Base-by-base conservation (phyloP, 2,888 invertebrate species). In the Gymnocheta viridis region DNA sequence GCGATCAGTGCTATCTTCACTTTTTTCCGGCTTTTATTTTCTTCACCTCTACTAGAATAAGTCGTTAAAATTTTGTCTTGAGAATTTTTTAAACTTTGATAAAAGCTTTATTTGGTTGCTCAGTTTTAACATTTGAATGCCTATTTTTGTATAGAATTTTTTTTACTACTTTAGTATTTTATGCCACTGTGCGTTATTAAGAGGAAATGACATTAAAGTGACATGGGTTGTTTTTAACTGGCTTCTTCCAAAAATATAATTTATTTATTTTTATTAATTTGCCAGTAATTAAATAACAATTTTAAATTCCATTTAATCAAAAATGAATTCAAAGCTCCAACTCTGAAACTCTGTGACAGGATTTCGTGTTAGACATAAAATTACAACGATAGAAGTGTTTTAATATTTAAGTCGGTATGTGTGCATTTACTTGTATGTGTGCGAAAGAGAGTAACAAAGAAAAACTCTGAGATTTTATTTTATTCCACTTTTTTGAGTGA, bases 221-320 rank as follows among this genome's bases (percentile, higher is more conserved):
- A n/a, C n/a, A 54, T 7, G 29, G 29, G n/a, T 54, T 14, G 24
- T 27, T 24, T 54, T 54, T 24, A 4, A n/a, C n/a, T n/a, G n/a
- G 17, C 9, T 1, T 1, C 14, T 44, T 47, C 5, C 1, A 5
- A 14, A 17, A 14, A n/a, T 1, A 62, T 4, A 14, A 27, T 56
- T 67, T 49, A 66, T 67, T 67, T 58, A 58, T 66, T 76, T 54
- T 29, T 17, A 41, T 29, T 56, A 49, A 56, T 49, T 56, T 77
- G 47, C 38, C 24, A 60, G 38, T 24, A 54, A 54, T 54, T 62
- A 24, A 1, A 4, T 54, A 10, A 62, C 9, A 54, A 54, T 44
- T 78, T 69, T 22, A 54, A 70, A 47, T 70, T 22, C 19, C 19
- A 35, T 24, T 70, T 41, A 51, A 69, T n/a, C 2, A 19, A 24